A percentile compares a stretch with the other conserved stretches of the same genome.
These are phyloP conservation scores for Emys orbicularis DNA, from an alignment of 2,797 vertebrate genomes.

Conservation along the genomic window DNA sequence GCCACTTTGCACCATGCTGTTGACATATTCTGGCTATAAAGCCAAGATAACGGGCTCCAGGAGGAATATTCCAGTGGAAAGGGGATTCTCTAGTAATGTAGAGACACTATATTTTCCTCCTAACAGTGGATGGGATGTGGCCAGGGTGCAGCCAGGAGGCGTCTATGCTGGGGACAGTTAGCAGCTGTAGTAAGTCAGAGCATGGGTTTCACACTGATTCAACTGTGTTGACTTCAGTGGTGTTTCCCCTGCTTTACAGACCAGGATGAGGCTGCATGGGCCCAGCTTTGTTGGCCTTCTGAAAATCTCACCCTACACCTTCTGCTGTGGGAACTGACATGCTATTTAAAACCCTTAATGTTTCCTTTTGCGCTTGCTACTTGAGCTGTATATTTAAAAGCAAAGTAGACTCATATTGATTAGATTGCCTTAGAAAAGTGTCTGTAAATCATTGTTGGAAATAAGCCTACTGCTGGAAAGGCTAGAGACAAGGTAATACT, in stretches of 20 bases:
- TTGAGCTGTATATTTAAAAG: not conserved
- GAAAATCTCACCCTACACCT: not conserved
- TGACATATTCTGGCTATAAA: not conserved
- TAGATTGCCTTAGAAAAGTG: not conserved
- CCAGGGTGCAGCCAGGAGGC: not conserved
- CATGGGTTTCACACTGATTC: not conserved
- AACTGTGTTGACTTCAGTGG: not conserved
- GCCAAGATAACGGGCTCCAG: rapidly evolving
- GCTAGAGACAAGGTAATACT: not conserved
- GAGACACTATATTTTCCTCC: not conserved
- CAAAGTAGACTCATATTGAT: not conserved
- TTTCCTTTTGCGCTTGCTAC: not conserved
- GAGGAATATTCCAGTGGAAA: not conserved
- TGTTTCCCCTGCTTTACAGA: not conserved
- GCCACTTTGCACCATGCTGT: not conserved
- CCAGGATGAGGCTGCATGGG: not conserved
- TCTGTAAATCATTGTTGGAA: not conserved
- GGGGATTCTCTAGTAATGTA: not conserved
- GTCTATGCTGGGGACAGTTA: not conserved
- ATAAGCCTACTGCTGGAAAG: not conserved
- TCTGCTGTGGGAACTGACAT: not conserved
- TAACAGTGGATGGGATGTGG: not conserved
- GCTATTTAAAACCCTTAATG: not conserved
- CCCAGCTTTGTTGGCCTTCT: not conserved
- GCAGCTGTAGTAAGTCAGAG: not conserved